A percentile compares a stretch with the other conserved stretches of the same genome.
phyloP scores from a whole-genome alignment of 2,888 invertebrate species.

The Mechanitis messenoides region DNA sequence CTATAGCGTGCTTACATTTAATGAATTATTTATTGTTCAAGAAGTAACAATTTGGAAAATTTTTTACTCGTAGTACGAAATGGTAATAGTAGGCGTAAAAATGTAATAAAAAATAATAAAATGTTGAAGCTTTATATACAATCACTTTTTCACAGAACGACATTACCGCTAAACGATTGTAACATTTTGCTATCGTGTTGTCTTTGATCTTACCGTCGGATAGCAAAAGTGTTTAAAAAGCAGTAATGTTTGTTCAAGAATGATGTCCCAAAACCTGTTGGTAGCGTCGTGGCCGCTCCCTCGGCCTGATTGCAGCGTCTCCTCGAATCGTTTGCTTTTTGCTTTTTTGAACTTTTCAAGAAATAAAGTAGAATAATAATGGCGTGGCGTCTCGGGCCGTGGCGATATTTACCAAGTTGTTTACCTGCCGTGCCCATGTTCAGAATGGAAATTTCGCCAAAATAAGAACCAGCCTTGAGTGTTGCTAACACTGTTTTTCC shows the following conservation, averaged over 20 bases:
- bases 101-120: conserved; percentile 41
- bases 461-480: conserved; percentile 98
- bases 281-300: conserved; percentile 69
- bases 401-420: conserved; percentile 94
- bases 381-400: conserved; percentile 77
- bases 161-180: conserved; percentile 43
- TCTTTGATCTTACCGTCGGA: conserved; percentile 8
- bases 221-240: conserved; percentile 32
- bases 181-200: not conserved
- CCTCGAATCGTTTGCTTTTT: conserved; percentile 66
- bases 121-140: conserved; percentile 58
- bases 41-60: conserved; percentile 24
- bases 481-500: conserved; percentile 97
- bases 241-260: conserved; percentile 43
- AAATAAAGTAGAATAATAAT: conserved; percentile 65
- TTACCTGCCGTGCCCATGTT: conserved; percentile 99
- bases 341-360: conserved; percentile 65
- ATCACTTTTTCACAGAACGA: conserved; percentile 40
- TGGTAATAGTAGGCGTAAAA: conserved; percentile 42
- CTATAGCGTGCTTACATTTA: conserved; percentile 45
- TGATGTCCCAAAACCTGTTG: conserved; percentile 74
- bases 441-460: conserved; percentile 99
- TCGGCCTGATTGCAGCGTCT: conserved; percentile 76
- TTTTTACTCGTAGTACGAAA: conserved; percentile 19
- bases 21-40: conserved; percentile 42